phyloP scores from a whole-genome alignment of 2,797 vertebrate genomes.

The Diplodus puntazzo region DNA sequence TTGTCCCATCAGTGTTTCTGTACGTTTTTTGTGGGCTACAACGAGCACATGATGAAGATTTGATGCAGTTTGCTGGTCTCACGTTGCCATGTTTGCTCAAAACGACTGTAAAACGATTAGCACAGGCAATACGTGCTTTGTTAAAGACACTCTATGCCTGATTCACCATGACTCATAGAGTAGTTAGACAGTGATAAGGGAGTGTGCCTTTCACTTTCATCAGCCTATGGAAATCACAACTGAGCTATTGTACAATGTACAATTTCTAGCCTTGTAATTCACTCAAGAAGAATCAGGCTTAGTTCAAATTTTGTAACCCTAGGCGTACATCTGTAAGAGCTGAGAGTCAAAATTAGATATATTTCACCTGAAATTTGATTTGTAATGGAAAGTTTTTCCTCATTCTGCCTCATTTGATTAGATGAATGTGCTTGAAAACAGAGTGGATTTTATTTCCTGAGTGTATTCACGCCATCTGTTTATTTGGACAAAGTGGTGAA shows the following conservation, averaged over 20 bases:
- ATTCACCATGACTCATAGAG: slow-evolving; percentile 31
- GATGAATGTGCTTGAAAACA: slow-evolving; percentile 71
- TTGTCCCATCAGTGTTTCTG: slow-evolving; percentile 41
- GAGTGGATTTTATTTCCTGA: slow-evolving; percentile 61
- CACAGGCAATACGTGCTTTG: slow-evolving; percentile 27
- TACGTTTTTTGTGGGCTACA: slow-evolving; percentile 32
- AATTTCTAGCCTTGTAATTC: slow-evolving; percentile 35
- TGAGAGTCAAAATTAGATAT: slow-evolving; percentile 52
- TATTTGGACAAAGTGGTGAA: slow-evolving; percentile 63
- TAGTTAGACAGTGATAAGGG: slow-evolving; percentile 7
- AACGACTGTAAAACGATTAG: slow-evolving; percentile 23
- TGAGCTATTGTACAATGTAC: slow-evolving; percentile 9
- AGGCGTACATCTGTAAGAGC: slow-evolving; percentile 36
- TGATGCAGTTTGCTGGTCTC: slow-evolving; percentile 59
- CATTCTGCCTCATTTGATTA: slow-evolving; percentile 64
- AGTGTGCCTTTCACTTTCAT: slow-evolving; percentile 20
- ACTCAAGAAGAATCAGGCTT: slow-evolving; percentile 7
- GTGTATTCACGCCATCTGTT: slow-evolving; percentile 68
- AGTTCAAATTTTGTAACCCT: slow-evolving; percentile 29
- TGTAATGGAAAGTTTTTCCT: slow-evolving; percentile 73
- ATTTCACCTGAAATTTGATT: slow-evolving; percentile 64
- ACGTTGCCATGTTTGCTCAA: slow-evolving; percentile 39
- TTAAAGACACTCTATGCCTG: slow-evolving; percentile 12
- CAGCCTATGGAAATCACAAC: neutral
- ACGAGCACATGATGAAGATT: slow-evolving; percentile 66